Evolutionary conservation across 1,140 invertebrate genomes (phyloP), one percentile per base, ranked within the genome.

Genomic region (Chelonus insularis): DNA sequence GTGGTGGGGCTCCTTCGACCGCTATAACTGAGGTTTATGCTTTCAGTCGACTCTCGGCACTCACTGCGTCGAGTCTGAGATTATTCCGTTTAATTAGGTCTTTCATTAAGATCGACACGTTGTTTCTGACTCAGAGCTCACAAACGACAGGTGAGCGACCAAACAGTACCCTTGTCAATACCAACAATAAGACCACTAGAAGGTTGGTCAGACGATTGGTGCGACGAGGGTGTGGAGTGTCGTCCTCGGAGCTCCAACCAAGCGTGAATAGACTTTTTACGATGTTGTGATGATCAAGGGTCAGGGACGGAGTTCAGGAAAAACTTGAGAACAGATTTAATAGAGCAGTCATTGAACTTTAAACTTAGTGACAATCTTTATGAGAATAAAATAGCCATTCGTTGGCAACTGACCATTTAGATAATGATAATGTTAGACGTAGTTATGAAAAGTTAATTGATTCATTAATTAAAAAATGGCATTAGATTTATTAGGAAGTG

Each of bases 21-120:
- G 67, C 69, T 72, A 68, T 72, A 72, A 73, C 63, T 54, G 64
- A 62, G 66, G 60, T 71, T 75, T 70, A 68, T 70, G 70, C 67
- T 68, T 74, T 77, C 76, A 78, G 76, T 78, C 75, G 71, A 73
- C 68, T 76, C 72, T 75, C 72, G 72, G 71, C 74, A 76, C 76
- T 78, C 74, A 71, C 68, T 75, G 72, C 72, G 72, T 68, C 64
- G 54, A 67, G 65, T 62, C 51, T 65, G 45, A 62, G 57, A 62
- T 55, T 57, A 32, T 57, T 57, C 18, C 32, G 51, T 56, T 64
- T 51, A 18, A 57, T 32, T 36, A 34, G 18, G 47, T 59, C 11
- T 11, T 47, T 29, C 34, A n/a, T n/a, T n/a, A n/a, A n/a, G n/a
- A n/a, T n/a, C n/a, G n/a, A n/a, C n/a, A n/a, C n/a, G n/a, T n/a